phyloP scores from a whole-genome alignment of 1,140 invertebrate species.

The Pseudomyrmex cubaensis region DNA sequence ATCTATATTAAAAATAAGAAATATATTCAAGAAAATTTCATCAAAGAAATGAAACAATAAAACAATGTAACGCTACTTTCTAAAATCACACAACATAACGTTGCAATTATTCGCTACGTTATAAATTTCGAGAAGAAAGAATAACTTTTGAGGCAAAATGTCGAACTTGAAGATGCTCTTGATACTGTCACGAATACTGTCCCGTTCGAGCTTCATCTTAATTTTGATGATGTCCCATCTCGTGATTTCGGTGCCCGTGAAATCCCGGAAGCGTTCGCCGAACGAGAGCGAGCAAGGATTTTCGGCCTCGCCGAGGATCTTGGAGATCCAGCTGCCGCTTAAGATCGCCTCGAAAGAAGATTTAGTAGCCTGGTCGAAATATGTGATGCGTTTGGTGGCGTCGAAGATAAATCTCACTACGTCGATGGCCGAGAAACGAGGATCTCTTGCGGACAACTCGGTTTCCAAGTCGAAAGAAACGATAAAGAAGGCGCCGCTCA shows the following conservation, averaged over 20 bases:
- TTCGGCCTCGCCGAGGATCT: constrained; percentile 57
- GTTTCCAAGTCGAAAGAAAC: background rate
- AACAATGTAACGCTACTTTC: background rate
- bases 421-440: constrained; percentile 3
- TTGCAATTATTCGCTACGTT: constrained; percentile 16
- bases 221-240: constrained; percentile 52
- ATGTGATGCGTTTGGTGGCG: constrained; percentile 81
- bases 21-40: background rate
- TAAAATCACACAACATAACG: constrained; percentile 11
- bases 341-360: constrained; percentile 79
- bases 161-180: constrained; percentile 45
- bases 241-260: constrained; percentile 47
- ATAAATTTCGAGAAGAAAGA: background rate
- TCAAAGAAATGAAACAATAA: background rate
- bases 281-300: constrained; percentile 53
- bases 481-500: background rate
- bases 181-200: constrained; percentile 9
- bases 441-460: background rate
- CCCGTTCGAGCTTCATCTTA: constrained; percentile 38
- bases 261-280: background rate
- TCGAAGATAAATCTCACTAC: constrained; percentile 80
- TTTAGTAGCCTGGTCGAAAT: constrained; percentile 79
- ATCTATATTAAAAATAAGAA: background rate
- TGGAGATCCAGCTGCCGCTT: constrained; percentile 78
- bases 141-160: background rate